phyloP scores from a whole-genome alignment of 2,113 vertebrate species.

The Syrrhaptes paradoxus region DNA sequence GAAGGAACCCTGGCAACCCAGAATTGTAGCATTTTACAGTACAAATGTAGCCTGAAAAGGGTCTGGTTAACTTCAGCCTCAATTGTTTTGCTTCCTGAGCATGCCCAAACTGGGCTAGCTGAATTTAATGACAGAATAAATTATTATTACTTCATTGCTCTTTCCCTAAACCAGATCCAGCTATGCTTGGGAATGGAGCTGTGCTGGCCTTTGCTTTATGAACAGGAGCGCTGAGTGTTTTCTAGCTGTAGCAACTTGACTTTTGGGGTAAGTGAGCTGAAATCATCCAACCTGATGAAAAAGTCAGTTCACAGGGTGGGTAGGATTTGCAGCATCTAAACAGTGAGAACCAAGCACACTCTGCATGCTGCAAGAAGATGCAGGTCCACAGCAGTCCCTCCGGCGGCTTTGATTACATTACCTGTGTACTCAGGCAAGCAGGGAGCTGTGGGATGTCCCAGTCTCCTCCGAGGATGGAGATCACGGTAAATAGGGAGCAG shows the following conservation, averaged over 20 bases:
- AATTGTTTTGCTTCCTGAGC: neutral
- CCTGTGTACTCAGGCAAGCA: neutral
- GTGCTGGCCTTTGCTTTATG: neutral
- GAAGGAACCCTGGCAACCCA: constrained; percentile 38
- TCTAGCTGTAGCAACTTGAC: neutral
- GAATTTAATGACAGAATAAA: neutral
- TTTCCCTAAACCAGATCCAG: constrained; percentile 19
- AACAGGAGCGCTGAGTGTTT: neutral
- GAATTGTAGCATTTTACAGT: constrained; percentile 5
- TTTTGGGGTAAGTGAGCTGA: neutral
- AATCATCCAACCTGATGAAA: neutral
- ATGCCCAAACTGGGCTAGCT: neutral
- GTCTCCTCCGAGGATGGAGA: accelerated
- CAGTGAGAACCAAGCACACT: neutral
- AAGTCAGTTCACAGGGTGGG: neutral
- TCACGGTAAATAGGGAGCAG: neutral
- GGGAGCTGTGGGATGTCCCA: neutral
- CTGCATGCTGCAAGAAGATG: neutral
- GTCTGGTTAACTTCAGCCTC: constrained; percentile 36
- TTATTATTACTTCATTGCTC: neutral
- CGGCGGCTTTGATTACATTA: neutral
- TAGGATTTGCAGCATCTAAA: neutral
- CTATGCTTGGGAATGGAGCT: constrained; percentile 11
- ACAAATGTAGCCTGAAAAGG: neutral
- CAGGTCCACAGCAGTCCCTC: neutral